Percentiles rank a stretch among this genome's conserved stretches.
Conservation (phyloP, 2,113 vertebrate genomes). For the Nothobranchius kuhntae region DNA sequence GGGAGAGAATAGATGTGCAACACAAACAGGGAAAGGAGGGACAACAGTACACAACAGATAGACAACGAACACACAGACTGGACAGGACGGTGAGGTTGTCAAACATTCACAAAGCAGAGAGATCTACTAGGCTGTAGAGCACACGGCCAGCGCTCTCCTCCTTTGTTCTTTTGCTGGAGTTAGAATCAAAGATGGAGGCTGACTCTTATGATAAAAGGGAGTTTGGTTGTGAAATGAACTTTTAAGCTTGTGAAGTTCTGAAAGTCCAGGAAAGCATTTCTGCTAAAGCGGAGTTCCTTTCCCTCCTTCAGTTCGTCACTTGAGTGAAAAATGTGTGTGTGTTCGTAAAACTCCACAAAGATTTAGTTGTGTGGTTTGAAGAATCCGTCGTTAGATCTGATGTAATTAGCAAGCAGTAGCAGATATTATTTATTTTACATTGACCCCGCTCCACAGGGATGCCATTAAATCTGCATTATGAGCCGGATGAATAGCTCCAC, state of each 20-base stretch:
- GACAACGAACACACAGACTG: no score
- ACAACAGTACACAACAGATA: no score
- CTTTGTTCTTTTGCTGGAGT: slow-evolving; percentile 8
- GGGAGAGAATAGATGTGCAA: no score
- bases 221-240: neutral
- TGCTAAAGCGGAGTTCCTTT: neutral
- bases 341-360: no score
- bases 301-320: neutral
- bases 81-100: neutral
- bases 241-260: neutral
- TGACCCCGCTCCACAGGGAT: neutral
- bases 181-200: slow-evolving; percentile 19
- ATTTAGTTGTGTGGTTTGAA: no score
- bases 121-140: slow-evolving; percentile 2
- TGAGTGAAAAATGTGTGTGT: neutral
- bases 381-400: no score
- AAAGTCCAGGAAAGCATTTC: neutral
- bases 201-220: slow-evolving; percentile 1
- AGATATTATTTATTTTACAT: neutral
- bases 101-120: neutral
- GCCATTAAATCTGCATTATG: neutral
- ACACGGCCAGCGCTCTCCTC: slow-evolving; percentile 2
- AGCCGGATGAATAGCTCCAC: slow-evolving; percentile 1
- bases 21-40: no score
- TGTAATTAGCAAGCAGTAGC: neutral